Conservation (phyloP, 2,113 vertebrate genomes). For the Podarcis muralis region DNA sequence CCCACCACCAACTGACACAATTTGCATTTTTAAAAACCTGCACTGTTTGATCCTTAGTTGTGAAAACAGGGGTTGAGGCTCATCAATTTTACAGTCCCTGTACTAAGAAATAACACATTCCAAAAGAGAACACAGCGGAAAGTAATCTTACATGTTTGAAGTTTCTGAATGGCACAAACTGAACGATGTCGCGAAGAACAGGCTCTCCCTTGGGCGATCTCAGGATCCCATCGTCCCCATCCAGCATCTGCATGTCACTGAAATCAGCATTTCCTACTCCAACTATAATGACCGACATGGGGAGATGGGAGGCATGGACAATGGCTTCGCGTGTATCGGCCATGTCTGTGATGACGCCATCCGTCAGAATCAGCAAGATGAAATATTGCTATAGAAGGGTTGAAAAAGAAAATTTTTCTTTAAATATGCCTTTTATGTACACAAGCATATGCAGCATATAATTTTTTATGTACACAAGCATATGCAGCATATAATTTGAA, state of each 20-base stretch:
- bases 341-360: conserved; percentile 98
- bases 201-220: conserved; percentile 93
- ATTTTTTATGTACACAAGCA: not conserved
- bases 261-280: conserved; percentile 95
- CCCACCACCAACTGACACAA: not conserved
- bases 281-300: conserved; percentile 98
- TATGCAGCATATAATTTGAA: not conserved
- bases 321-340: conserved; percentile 96
- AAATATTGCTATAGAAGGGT: conserved; percentile 89
- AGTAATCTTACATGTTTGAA: conserved; percentile 92
- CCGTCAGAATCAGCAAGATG: conserved; percentile 95
- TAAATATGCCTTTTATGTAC: no score
- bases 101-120: not conserved
- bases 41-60: not conserved
- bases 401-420: not conserved
- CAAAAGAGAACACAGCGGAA: conserved; percentile 2
- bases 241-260: conserved; percentile 98
- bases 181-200: conserved; percentile 94
- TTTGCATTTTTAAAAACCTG: not conserved
- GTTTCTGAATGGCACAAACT: conserved; percentile 97
- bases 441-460: not conserved
- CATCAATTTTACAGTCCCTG: not conserved
- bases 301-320: conserved; percentile 94
- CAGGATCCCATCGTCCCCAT: conserved; percentile 92
- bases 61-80: not conserved